Evolutionary conservation across 2,797 vertebrate species (phyloP).

Genomic region (Anguilla anguilla): DNA sequence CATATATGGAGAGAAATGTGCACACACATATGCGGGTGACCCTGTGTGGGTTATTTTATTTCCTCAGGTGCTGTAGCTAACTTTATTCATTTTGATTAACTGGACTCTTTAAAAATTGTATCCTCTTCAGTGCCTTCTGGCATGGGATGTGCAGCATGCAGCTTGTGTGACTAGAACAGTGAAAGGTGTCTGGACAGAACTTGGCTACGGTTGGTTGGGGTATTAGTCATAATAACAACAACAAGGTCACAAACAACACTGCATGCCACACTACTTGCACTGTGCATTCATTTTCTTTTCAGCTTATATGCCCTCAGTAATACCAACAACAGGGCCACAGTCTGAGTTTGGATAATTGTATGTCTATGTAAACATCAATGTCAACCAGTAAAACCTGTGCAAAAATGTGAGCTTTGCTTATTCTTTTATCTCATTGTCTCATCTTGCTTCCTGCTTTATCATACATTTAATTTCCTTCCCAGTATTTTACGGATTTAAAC

Average conservation of each 20-base stretch:
- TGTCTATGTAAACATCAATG: not conserved
- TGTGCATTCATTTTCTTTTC: conserved; percentile 8
- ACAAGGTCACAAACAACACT: conserved; percentile 27
- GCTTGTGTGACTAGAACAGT: not conserved
- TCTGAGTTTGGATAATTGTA: not conserved
- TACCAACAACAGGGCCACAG: not conserved
- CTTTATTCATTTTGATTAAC: not conserved
- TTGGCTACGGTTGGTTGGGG: conserved; percentile 13
- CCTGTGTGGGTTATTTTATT: not conserved
- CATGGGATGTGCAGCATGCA: not conserved
- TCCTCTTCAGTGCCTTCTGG: conserved; percentile 13
- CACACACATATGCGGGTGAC: not conserved
- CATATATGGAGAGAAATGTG: too few relatives aligned
- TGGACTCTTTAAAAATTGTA: not conserved
- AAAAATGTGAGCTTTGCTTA: too few relatives aligned
- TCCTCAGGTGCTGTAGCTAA: not conserved
- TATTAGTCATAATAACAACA: conserved; percentile 28
- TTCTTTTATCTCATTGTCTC: not conserved
- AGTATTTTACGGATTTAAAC: not conserved
- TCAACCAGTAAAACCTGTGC: too few relatives aligned
- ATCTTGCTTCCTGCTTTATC: not conserved
- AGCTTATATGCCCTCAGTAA: not conserved
- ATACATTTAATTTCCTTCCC: not conserved
- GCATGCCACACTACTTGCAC: not conserved
- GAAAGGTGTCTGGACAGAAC: not conserved